Conservation (phyloP, 2,888 invertebrate species). For the Cheilosia vernalis region DNA sequence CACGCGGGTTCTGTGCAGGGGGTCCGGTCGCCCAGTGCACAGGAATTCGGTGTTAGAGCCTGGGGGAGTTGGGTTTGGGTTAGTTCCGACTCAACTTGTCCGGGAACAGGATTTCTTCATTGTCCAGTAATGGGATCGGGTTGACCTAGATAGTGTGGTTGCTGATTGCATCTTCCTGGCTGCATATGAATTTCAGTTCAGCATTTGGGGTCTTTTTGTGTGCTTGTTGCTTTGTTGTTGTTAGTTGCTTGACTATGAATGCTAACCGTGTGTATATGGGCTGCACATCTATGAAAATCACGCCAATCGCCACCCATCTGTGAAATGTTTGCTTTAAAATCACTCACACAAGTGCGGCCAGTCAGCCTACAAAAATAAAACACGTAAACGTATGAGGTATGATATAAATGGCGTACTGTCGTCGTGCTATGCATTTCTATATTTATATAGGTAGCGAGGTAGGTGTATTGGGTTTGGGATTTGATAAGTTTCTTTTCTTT, state of each 20-base stretch:
- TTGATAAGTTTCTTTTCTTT: slow-evolving; percentile 15
- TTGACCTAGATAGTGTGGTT: slow-evolving; percentile 62
- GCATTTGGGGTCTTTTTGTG: not conserved
- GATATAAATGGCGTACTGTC: slow-evolving; percentile 5
- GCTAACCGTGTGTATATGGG: not conserved
- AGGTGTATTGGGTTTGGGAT: no score
- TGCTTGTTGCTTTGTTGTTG: slow-evolving; percentile 9
- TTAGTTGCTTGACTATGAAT: slow-evolving; percentile 23
- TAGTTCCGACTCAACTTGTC: slow-evolving; percentile 42
- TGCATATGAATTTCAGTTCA: not conserved
- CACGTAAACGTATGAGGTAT: slow-evolving; percentile 4
- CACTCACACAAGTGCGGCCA: slow-evolving; percentile 12
- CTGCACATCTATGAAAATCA: slow-evolving; percentile 25
- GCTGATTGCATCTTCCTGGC: slow-evolving; percentile 2
- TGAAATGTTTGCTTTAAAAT: slow-evolving; percentile 55
- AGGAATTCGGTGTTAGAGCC: slow-evolving; percentile 19
- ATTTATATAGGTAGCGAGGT: not conserved
- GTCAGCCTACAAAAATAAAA: slow-evolving; percentile 23
- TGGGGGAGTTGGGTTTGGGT: slow-evolving; percentile 22
- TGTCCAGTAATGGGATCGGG: slow-evolving; percentile 24
- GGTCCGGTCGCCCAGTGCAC: slow-evolving; percentile 29
- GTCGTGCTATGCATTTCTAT: slow-evolving; percentile 20
- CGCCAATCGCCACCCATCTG: slow-evolving; percentile 56
- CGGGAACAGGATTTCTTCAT: slow-evolving; percentile 51
- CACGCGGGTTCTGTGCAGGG: slow-evolving; percentile 66